Evolutionary conservation across 2,113 vertebrate species (phyloP).

Genomic region (Pungitius pungitius): DNA sequence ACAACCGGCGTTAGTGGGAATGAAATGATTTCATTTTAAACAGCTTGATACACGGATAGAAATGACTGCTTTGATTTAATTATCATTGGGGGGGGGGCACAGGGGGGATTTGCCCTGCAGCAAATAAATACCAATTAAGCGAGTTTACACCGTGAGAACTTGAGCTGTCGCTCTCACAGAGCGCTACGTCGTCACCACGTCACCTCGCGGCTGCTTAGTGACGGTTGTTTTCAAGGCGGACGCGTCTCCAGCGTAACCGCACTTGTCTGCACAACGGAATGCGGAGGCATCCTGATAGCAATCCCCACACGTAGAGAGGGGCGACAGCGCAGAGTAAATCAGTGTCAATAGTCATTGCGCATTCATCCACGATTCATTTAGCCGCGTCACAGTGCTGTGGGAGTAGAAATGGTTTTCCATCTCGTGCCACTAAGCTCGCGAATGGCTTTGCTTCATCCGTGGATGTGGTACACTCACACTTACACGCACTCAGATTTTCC

Average conservation of each 20-base stretch:
- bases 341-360: conserved; percentile 60
- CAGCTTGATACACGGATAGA: neutral
- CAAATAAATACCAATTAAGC: conserved; percentile 8
- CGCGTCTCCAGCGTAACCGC: conserved; percentile 37
- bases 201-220: conserved; percentile 26
- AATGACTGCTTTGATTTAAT: neutral
- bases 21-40: neutral
- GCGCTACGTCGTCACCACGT: neutral
- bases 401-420: conserved; percentile 45
- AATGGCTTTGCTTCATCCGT: conserved; percentile 44
- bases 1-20: conserved; percentile 1
- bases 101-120: neutral
- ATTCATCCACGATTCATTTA: conserved; percentile 66
- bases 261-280: conserved; percentile 34
- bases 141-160: conserved; percentile 5
- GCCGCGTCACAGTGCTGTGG: conserved; percentile 30
- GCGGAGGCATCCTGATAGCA: conserved; percentile 40
- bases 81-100: too few species aligned
- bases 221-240: conserved; percentile 21
- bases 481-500: neutral
- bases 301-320: conserved; percentile 23
- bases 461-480: neutral
- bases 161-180: neutral
- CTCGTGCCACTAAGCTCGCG: conserved; percentile 37
- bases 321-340: conserved; percentile 44